A percentile compares a stretch with the other conserved stretches of the same genome.
Conservation (phyloP, 2,113 vertebrate genomes). For the Nothobranchius kuhntae region DNA sequence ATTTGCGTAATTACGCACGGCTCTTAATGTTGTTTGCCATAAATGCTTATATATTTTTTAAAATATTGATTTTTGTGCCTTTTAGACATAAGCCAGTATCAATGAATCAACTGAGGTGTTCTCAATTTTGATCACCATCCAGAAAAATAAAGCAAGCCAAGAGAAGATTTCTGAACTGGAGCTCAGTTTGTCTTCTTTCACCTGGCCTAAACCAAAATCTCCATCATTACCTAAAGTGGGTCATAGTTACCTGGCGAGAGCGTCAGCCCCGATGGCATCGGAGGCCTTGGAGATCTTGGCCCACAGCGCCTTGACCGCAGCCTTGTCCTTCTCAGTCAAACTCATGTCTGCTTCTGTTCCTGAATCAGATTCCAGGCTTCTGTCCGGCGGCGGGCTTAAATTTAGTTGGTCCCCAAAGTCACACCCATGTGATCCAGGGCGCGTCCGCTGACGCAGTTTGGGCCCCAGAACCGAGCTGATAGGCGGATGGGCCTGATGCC, state of each 20-base stretch:
- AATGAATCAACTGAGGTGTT: no score
- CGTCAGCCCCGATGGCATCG: constrained; percentile 12
- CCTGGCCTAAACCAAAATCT: no score
- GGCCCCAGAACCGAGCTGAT: not conserved
- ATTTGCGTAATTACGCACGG: no score
- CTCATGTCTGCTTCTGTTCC: constrained; percentile 70
- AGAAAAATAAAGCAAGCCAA: no score
- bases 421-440: constrained; percentile 50
- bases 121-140: no score
- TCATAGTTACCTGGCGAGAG: constrained; percentile 77
- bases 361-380: not conserved
- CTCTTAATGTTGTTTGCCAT: no score
- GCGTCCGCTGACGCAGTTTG: constrained; percentile 29
- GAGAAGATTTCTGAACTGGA: no score
- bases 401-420: constrained; percentile 21
- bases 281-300: constrained; percentile 54
- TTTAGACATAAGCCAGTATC: no score
- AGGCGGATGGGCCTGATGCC: constrained; percentile 23
- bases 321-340: constrained; percentile 69
- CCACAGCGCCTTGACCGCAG: constrained; percentile 74
- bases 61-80: no score
- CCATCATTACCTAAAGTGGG: no score
- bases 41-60: no score
- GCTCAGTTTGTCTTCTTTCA: no score
- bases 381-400: constrained; percentile 47